Evolutionary conservation across 1,140 invertebrate genomes (phyloP), one percentile per base, ranked within the genome.

Genomic region (Drosophila albomicans): DNA sequence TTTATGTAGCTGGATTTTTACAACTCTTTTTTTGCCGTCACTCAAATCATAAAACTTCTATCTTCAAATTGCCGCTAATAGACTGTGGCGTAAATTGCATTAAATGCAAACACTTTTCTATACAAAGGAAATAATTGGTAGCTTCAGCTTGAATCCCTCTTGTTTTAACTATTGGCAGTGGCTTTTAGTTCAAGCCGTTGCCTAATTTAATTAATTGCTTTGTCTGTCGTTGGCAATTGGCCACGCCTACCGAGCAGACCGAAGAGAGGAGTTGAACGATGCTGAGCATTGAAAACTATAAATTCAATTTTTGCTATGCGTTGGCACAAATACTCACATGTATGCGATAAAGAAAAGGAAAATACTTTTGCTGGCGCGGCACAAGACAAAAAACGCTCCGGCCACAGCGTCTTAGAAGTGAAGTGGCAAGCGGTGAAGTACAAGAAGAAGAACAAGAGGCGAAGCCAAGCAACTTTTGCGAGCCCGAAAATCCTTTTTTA

Each of bases 401-500:
- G n/a, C 15, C 2, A 6, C 6, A 20, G 15, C 15, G 28, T 20
- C 51, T 30, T 6, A 32, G 28, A 54, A 30, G 35, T 38, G 28
- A 54, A 30, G 35, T 38, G 1, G 8, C 30, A 38, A 38, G 35
- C 7, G 35, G 8, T 6, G n/a, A 30, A 52, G 16, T 4, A 3
- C 7, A 48, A 48, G 15, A 11, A 7, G 46, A 48, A 15, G 41
- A 8, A 4, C 20, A 77, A 58, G 68, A 51, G 65, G 82, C 84
- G 82, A 85, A 87, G 84, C 84, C 84, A 72, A 78, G 78, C 68
- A 87, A 87, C 80, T 88, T 82, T 87, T 75, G 67, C 80, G 73
- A 80, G 73, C 66, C 80, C 80, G 77, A 87, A 87, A 87, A 87
- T 88, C 84, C 84, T 88, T 87, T 87, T 87, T 87, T 87, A 87